These are phyloP conservation scores for Somateria mollissima DNA, from an alignment of 2,797 vertebrate genomes.

Conservation along the genomic window DNA sequence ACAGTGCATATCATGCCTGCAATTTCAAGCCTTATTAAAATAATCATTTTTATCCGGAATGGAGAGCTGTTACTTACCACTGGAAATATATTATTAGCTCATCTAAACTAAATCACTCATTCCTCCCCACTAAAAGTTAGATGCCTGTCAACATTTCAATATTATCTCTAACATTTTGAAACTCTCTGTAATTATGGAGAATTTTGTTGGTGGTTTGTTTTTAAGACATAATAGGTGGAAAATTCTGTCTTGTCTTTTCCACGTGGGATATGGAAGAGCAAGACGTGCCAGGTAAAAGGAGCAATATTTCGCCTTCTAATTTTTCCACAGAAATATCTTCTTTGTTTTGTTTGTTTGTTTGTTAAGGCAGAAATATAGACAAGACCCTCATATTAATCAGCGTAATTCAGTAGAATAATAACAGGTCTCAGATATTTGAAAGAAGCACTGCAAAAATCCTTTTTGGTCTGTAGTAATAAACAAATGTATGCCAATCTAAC, in stretches of 20 bases:
- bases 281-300: not conserved
- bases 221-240: constrained; percentile 11
- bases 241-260: not conserved
- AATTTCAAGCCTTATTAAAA: constrained; percentile 58
- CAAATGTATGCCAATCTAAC: not conserved
- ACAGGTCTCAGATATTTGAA: not conserved
- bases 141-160: constrained; percentile 41
- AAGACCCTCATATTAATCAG: not conserved
- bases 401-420: not conserved
- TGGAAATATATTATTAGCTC: constrained; percentile 49
- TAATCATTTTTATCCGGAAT: constrained; percentile 53
- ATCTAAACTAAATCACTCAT: constrained; percentile 13
- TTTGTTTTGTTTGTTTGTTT: not conserved
- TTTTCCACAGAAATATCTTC: not conserved
- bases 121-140: constrained; percentile 7
- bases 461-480: not conserved
- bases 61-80: constrained; percentile 27
- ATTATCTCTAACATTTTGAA: constrained; percentile 26
- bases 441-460: not conserved
- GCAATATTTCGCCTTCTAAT: not conserved
- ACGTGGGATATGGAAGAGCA: not conserved
- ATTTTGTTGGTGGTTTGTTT: constrained; percentile 27
- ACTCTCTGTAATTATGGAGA: not conserved
- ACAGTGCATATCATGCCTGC: constrained; percentile 14
- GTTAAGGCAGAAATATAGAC: not conserved